These are phyloP conservation scores for Phoeniculus purpureus DNA, from an alignment of 2,797 vertebrate species.

Conservation along the genomic window DNA sequence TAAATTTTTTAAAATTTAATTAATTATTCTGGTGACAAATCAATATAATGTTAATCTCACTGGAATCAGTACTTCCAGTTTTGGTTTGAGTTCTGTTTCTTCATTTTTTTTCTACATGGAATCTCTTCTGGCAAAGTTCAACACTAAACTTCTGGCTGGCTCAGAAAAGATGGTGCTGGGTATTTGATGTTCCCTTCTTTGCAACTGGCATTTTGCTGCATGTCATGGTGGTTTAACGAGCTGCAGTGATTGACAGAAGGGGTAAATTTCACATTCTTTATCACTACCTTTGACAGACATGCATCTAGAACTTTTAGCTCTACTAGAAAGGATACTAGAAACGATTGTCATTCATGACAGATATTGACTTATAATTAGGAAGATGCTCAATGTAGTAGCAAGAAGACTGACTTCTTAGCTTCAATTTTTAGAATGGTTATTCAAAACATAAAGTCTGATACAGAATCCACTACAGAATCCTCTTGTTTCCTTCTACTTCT, in stretches of 20 bases:
- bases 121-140: not conserved
- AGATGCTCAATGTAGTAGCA: not conserved
- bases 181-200: not conserved
- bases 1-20: not conserved
- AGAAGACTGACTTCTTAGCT: not conserved
- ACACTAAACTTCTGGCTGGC: not conserved
- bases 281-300: rapidly evolving
- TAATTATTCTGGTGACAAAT: not conserved
- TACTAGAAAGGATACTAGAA: not conserved
- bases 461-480: too few species aligned
- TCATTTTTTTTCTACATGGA: not conserved
- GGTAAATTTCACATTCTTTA: not conserved
- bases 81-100: not conserved
- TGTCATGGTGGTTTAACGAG: not conserved
- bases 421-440: not conserved
- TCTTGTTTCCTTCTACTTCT: not conserved
- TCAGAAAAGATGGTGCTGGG: too few species aligned
- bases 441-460: not conserved
- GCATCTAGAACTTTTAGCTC: not conserved
- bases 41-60: not conserved
- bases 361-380: not conserved
- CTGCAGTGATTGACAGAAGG: not conserved
- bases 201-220: not conserved
- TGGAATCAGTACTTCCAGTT: not conserved
- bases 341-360: not conserved